Evolutionary conservation across 2,888 invertebrate genomes (phyloP).

Genomic region (Troides oblongomaculatus): DNA sequence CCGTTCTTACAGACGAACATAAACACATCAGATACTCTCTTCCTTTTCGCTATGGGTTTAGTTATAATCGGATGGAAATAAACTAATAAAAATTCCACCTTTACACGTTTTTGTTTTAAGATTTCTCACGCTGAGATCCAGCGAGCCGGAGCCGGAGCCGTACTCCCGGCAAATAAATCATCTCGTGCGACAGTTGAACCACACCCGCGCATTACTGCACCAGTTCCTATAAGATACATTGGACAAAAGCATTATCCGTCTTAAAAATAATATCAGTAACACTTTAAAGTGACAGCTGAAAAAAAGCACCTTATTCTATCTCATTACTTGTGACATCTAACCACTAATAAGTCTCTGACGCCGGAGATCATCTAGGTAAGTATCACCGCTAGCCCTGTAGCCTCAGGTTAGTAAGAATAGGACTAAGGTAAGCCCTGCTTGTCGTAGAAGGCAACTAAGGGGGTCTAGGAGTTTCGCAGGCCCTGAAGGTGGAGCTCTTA

Average conservation of each 20-base stretch:
- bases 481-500: too few species aligned
- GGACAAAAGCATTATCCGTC: conserved; percentile 21
- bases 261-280: neutral
- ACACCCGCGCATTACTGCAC: conserved; percentile 29
- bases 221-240: conserved; percentile 18
- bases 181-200: conserved; percentile 30
- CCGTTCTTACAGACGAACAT: neutral
- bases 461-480: too few species aligned
- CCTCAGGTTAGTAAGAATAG: too few species aligned
- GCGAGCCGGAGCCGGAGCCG: conserved; percentile 10
- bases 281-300: too few species aligned
- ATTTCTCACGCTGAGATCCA: neutral
- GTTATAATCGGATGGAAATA: conserved; percentile 7
- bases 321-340: too few species aligned
- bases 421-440: too few species aligned
- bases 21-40: neutral
- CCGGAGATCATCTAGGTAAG: too few species aligned
- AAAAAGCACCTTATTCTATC: too few species aligned
- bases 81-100: conserved; percentile 11
- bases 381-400: too few species aligned
- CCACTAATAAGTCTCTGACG: too few species aligned
- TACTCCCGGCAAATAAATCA: conserved; percentile 32
- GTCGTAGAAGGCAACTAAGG: too few species aligned
- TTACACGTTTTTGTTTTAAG: conserved; percentile 19
- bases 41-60: neutral